A percentile compares a stretch with the other conserved stretches of the same genome.
Evolutionary conservation across 2,797 vertebrate genomes (phyloP).

Genomic region (Notolepis coatsorum): DNA sequence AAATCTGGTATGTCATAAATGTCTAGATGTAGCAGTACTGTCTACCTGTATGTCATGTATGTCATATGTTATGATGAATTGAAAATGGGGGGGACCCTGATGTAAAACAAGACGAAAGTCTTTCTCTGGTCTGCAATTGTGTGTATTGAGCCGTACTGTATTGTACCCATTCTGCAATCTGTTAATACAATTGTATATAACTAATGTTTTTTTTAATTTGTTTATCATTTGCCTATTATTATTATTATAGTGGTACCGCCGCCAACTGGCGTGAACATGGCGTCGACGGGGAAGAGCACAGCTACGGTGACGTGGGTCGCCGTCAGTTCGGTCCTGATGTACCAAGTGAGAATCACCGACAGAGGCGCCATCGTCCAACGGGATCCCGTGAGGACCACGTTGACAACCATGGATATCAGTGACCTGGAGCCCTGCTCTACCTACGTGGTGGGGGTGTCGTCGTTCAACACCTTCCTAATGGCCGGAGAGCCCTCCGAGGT

Average conservation of each 20-base stretch:
- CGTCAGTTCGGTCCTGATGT: slow-evolving; percentile 72
- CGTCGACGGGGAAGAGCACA: slow-evolving; percentile 45
- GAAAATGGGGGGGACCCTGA: too few species aligned
- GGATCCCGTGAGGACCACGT: slow-evolving; percentile 45
- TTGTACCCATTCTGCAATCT: too few species aligned
- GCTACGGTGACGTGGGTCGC: slow-evolving; percentile 68
- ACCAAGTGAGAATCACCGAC: slow-evolving; percentile 71
- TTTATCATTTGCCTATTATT: too few species aligned
- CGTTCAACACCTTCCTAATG: slow-evolving; percentile 72
- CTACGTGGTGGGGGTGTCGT: slow-evolving; percentile 81
- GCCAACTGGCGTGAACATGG: slow-evolving; percentile 60
- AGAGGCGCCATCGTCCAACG: slow-evolving; percentile 10
- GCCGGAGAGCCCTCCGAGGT: slow-evolving; percentile 74
- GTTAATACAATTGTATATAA: too few species aligned
- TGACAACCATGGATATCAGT: slow-evolving; percentile 53
- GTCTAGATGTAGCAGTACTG: too few species aligned
- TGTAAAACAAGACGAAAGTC: too few species aligned
- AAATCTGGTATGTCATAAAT: too few species aligned
- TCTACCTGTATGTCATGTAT: too few species aligned
- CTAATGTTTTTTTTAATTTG: too few species aligned
- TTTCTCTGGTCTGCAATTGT: too few species aligned
- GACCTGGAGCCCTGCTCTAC: slow-evolving; percentile 77
- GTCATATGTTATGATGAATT: too few species aligned
- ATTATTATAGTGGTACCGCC: slow-evolving; percentile 82
- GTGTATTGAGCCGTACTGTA: too few species aligned